Base-by-base conservation (phyloP, 2,888 invertebrate genomes). In the Caenorhabditis imperialis region DNA sequence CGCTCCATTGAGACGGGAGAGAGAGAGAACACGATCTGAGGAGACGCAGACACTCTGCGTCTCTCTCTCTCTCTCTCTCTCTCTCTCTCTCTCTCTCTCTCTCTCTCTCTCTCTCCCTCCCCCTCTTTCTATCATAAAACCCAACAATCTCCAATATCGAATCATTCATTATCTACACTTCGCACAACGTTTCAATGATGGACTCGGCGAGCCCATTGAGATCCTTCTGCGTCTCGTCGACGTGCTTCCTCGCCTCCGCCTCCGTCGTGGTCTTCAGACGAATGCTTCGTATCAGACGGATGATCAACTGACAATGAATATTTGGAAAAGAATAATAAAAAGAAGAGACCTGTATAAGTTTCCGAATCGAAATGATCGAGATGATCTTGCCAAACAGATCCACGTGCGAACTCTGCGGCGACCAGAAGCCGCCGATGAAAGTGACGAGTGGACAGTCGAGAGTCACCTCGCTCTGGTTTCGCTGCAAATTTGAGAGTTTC, bases 301-400 rank as follows among this genome's bases (percentile, higher is more conserved):
- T 48, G 14, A 72, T 37, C 0, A 72, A 47, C 63, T 72, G 63
- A n/a, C 16, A 12, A 42, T n/a, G 12, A 14, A 14, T 42, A 42
- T 16, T 18, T n/a, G 6, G 7, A 42, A 14, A n/a, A n/a, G n/a
- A n/a, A n/a, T n/a, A n/a, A n/a, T n/a, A n/a, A n/a, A n/a, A n/a
- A n/a, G n/a, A n/a, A n/a, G n/a, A n/a, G n/a, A n/a, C 72, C 53
- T 72, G 72, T 33, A 72, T 58, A 16, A 73, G 30, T 48, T 73
- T 65, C 42, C 72, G 50, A 37, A 73, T 73, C 35, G 72, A 65
- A 18, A 73, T 73, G 44, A 73, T 73, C 18, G 72, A 73, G 6
- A 73, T 58, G 16, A 73, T 73, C 27, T 73, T 73, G 40, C 72
- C 65, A 35, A 73, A 65, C n/a, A 73, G 27, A 37, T 73, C 72